Conservation (phyloP, 2,113 vertebrate species). For the rabbit (Oryctolagus cuniculus) region mOryCun1.1 NC_091438.1:121585501-121586000, state of each 20-base stretch:
- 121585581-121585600: slow-evolving; percentile 97
- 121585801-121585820: not conserved
- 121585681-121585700: not conserved
- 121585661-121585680: not conserved
- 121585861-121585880: slow-evolving; percentile 44
- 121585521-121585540: slow-evolving; percentile 88
- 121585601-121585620: slow-evolving; percentile 93
- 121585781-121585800: not conserved
- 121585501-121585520: slow-evolving; percentile 38
- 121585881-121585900: slow-evolving; percentile 3
- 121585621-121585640: slow-evolving; percentile 65
- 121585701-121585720: slow-evolving; percentile 18
- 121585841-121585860: not conserved
- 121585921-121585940: not conserved
- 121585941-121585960: not conserved
- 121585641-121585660: slow-evolving; percentile 64
- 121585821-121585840: slow-evolving; percentile 36
- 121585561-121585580: slow-evolving; percentile 94
- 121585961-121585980: slow-evolving; percentile 10
- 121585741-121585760: slow-evolving; percentile 56
- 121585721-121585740: slow-evolving; percentile 52
- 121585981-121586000: slow-evolving; percentile 44
- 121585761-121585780: slow-evolving; percentile 37
- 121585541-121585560: slow-evolving; percentile 96
- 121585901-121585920: not conserved